Percentiles rank a stretch among this genome's conserved stretches.
Conservation (phyloP, 2,797 vertebrate genomes). For the Dicrostonyx torquatus region DNA sequence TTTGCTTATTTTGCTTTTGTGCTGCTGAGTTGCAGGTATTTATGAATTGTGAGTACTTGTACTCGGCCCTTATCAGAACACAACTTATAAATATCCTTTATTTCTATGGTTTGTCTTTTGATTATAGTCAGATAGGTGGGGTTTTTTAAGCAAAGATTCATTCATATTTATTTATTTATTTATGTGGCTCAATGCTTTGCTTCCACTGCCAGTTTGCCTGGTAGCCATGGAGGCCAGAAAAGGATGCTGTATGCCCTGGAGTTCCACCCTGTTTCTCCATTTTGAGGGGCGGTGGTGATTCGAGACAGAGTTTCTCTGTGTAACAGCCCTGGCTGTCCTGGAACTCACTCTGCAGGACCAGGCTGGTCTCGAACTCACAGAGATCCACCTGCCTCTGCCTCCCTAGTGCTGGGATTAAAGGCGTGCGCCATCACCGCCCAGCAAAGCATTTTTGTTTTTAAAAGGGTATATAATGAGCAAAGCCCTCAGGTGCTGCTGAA, state of each 20-base stretch:
- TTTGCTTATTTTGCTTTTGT: background rate
- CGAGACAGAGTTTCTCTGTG: background rate
- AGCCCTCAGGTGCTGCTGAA: background rate
- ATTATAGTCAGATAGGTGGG: background rate
- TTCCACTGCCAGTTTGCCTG: background rate
- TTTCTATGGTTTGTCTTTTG: background rate
- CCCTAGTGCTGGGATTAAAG: background rate
- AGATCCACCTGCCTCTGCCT: background rate
- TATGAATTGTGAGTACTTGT: background rate
- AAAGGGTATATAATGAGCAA: background rate
- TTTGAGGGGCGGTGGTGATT: background rate
- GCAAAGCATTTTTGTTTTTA: background rate
- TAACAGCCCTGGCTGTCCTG: background rate
- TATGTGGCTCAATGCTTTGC: background rate
- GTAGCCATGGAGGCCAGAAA: background rate
- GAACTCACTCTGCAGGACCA: background rate
- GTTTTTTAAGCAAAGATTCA: background rate
- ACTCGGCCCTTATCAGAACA: background rate
- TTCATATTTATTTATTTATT: background rate
- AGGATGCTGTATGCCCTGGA: background rate
- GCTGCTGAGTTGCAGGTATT: background rate
- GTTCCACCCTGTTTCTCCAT: background rate
- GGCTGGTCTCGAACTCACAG: background rate
- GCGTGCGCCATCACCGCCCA: rapidly evolving
- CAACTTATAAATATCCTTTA: background rate